phyloP scores from a whole-genome alignment of 2,888 invertebrate genomes.

The Scaptomyza flava region DNA sequence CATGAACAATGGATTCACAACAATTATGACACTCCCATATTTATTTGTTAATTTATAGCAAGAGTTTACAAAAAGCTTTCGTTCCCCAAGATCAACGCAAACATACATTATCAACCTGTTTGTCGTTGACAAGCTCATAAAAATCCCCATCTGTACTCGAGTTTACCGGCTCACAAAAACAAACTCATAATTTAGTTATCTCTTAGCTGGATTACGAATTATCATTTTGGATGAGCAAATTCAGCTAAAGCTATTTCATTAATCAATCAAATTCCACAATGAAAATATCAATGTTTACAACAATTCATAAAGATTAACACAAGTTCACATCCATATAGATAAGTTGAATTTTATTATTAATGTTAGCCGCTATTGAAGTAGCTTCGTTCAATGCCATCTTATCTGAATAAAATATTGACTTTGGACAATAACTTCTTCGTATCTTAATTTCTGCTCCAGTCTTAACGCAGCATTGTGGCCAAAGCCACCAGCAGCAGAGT shows the following conservation, averaged over 20 bases:
- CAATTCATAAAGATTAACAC: neutral
- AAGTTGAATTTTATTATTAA: slow-evolving; percentile 39
- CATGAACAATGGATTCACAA: neutral
- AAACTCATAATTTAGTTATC: neutral
- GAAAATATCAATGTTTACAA: neutral
- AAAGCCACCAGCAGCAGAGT: slow-evolving; percentile 60
- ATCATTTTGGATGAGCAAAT: neutral
- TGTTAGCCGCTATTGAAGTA: slow-evolving; percentile 16
- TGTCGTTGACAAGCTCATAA: neutral
- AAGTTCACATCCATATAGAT: slow-evolving; percentile 24
- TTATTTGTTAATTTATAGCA: neutral
- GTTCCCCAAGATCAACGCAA: neutral
- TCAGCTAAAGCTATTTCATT: neutral
- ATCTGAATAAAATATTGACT: slow-evolving; percentile 49
- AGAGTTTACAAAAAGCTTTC: neutral
- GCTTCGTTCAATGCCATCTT: slow-evolving; percentile 25
- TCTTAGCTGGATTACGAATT: too few relatives aligned
- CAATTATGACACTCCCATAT: neutral
- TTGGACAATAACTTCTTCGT: slow-evolving; percentile 4
- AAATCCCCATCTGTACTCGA: neutral
- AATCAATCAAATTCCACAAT: neutral
- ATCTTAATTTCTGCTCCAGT: slow-evolving; percentile 22
- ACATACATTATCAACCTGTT: neutral
- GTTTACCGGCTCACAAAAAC: neutral
- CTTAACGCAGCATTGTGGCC: slow-evolving; percentile 51